Conservation (phyloP, 1,140 invertebrate genomes). For the Hermatobates lingyangjiaoensis region DNA sequence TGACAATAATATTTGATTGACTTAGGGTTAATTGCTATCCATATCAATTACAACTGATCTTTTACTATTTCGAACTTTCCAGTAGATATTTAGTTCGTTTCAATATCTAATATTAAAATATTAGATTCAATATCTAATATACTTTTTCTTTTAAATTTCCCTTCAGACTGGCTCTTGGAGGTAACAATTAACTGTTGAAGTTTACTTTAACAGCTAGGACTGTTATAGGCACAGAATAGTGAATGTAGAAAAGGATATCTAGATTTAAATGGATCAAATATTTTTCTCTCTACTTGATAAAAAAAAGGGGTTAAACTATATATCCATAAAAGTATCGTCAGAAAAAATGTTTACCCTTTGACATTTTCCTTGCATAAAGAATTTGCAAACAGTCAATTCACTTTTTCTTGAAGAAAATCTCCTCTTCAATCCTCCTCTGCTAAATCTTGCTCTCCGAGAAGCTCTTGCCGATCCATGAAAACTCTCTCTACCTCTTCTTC, state of each 20-base stretch:
- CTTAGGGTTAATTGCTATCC: too few species aligned
- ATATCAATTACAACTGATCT: too few species aligned
- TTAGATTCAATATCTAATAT: too few species aligned
- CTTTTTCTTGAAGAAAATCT: neutral
- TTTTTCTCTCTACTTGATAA: neutral
- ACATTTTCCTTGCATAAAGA: conserved; percentile 8
- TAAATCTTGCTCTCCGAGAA: neutral
- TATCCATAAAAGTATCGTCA: neutral
- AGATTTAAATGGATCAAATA: neutral
- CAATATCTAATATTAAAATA: too few species aligned
- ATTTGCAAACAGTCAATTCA: conserved; percentile 1
- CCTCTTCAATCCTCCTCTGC: neutral
- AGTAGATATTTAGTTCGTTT: too few species aligned
- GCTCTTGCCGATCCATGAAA: neutral
- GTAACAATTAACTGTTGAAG: neutral
- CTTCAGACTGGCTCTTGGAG: neutral
- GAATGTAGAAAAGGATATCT: neutral
- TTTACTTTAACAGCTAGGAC: neutral
- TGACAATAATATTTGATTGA: too few species aligned
- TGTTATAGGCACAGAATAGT: too few species aligned
- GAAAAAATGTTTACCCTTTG: conserved; percentile 1
- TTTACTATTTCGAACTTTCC: too few species aligned
- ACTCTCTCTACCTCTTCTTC: neutral
- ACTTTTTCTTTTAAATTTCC: too few species aligned
- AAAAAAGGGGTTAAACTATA: neutral